Conservation (phyloP, 1,140 invertebrate genomes). For the Halictus rubicundus region DNA sequence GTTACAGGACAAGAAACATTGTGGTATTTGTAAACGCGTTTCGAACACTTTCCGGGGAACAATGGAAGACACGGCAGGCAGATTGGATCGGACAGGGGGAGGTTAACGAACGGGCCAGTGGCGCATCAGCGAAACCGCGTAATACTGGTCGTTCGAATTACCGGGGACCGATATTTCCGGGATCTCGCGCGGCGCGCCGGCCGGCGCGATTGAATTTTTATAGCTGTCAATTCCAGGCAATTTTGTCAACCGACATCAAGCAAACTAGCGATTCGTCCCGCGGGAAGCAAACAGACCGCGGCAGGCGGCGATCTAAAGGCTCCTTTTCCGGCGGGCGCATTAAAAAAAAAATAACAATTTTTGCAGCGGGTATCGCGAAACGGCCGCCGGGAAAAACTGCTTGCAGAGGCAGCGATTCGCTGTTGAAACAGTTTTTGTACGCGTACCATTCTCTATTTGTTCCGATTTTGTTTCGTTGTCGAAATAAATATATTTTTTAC, state of each 20-base stretch:
- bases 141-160: not conserved
- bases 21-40: no score
- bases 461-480: not conserved
- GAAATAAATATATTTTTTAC: not conserved
- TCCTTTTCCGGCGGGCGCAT: not conserved
- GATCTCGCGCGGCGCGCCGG: no score
- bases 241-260: not conserved
- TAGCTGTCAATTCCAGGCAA: not conserved
- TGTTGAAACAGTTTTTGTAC: not conserved
- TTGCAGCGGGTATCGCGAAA: not conserved
- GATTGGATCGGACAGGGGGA: not conserved
- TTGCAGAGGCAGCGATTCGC: no score
- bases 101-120: not conserved
- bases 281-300: not conserved
- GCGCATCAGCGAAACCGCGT: not conserved
- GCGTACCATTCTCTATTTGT: no score
- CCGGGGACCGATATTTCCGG: no score
- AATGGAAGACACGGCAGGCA: not conserved
- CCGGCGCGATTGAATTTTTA: conserved; percentile 18
- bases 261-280: not conserved
- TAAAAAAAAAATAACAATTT: conserved; percentile 22
- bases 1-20: no score
- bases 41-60: not conserved
- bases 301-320: not conserved
- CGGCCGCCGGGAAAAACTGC: not conserved